phyloP scores from a whole-genome alignment of 2,113 vertebrate genomes.

The Crocuta crocuta region DNA sequence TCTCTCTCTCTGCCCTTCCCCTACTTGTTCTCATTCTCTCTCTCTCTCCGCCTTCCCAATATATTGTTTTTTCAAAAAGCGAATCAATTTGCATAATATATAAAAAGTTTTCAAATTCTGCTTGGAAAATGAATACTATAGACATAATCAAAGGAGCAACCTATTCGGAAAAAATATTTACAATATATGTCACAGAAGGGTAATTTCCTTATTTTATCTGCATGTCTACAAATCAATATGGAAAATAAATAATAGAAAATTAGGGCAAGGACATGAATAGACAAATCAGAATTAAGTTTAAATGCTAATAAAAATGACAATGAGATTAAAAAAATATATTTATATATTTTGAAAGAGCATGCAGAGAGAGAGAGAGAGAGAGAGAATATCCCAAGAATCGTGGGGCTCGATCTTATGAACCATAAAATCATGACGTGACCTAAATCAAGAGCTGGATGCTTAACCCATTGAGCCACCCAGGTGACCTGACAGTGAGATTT shows the following conservation, averaged over 20 bases:
- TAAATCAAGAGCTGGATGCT: no score
- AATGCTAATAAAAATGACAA: background rate
- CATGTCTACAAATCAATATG: background rate
- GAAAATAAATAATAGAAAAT: slow-evolving; percentile 10
- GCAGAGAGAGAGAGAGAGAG: no score
- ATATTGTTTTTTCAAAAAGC: no score
- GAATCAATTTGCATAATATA: background rate
- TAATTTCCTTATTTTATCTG: background rate
- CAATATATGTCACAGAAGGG: background rate
- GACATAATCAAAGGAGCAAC: background rate
- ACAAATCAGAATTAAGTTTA: slow-evolving; percentile 23
- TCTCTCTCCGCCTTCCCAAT: no score
- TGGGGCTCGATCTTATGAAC: no score
- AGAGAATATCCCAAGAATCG: no score
- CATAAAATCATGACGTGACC: no score
- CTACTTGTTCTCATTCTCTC: no score
- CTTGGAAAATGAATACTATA: background rate
- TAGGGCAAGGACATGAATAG: background rate
- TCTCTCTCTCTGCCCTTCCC: no score
- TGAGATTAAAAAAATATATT: background rate
- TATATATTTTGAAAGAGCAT: no score
- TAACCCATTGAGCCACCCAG: no score
- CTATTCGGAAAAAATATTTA: background rate
- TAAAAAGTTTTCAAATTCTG: background rate
- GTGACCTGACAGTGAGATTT: background rate